phyloP scores from a whole-genome alignment of 2,797 vertebrate species.

The Neosalanx taihuensis region DNA sequence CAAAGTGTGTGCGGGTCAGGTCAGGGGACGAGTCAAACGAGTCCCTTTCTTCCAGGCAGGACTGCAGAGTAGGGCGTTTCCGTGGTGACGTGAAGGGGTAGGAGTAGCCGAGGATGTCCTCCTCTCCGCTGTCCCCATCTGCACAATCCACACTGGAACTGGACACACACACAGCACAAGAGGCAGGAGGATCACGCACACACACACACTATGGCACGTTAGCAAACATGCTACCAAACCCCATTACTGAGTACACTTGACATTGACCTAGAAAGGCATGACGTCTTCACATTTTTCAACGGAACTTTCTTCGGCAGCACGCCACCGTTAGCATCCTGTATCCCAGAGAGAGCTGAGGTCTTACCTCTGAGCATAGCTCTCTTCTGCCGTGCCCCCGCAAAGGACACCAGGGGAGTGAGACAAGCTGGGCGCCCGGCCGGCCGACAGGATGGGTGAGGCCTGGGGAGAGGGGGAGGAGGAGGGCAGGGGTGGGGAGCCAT shows the following conservation, averaged over 20 bases:
- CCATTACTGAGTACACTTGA: not conserved
- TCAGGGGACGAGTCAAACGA: constrained; percentile 71
- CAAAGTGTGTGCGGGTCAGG: constrained; percentile 62
- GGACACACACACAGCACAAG: constrained; percentile 31
- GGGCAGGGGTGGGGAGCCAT: constrained; percentile 39
- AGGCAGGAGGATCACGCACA: not conserved
- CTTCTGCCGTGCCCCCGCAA: not conserved
- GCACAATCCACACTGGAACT: constrained; percentile 84
- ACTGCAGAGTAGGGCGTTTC: constrained; percentile 41
- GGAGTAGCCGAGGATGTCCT: constrained; percentile 64
- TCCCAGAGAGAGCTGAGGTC: not conserved
- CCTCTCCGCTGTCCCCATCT: constrained; percentile 78
- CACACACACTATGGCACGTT: not conserved
- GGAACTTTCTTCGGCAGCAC: no score
- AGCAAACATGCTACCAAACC: constrained; percentile 2
- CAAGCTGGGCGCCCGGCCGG: constrained; percentile 46
- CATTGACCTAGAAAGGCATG: no score
- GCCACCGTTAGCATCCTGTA: no score
- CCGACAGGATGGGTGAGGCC: constrained; percentile 59
- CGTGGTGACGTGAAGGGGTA: constrained; percentile 50
- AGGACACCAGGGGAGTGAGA: constrained; percentile 59
- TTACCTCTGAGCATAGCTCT: not conserved
- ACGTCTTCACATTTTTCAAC: no score
- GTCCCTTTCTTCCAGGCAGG: constrained; percentile 72
- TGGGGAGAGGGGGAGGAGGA: constrained; percentile 40